Evolutionary conservation across 2,113 vertebrate genomes (phyloP).

Genomic region (Globicephala melas): DNA sequence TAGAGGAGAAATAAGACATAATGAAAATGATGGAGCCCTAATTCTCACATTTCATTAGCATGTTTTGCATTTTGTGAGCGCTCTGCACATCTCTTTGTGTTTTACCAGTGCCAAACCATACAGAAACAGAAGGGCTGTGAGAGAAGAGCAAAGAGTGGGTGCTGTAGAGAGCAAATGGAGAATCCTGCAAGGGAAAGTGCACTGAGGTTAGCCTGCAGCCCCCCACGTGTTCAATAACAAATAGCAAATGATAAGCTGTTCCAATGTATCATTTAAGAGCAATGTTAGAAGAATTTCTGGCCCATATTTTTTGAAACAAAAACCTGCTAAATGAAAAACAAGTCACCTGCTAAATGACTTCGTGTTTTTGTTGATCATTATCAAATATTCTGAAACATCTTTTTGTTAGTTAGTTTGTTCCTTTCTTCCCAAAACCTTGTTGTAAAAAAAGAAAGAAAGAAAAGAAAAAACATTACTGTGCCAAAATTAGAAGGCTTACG

Average conservation of each 20-base stretch:
- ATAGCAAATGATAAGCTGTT: background rate
- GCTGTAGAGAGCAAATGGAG: background rate
- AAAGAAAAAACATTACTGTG: background rate
- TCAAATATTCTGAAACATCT: constrained; percentile 29
- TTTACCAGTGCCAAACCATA: background rate
- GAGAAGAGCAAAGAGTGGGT: background rate
- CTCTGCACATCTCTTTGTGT: background rate
- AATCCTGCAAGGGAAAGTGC: background rate
- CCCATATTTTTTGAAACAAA: background rate
- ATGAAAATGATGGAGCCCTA: background rate
- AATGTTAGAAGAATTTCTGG: background rate
- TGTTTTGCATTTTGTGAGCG: background rate
- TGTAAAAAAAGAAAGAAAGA: background rate
- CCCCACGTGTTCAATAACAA: background rate
- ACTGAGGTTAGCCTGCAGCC: background rate
- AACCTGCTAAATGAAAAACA: background rate
- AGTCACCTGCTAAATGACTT: background rate
- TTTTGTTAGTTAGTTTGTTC: background rate
- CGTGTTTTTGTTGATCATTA: constrained; percentile 30
- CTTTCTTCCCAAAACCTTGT: background rate
- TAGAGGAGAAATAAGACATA: background rate
- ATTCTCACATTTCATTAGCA: background rate
- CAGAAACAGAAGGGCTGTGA: background rate
- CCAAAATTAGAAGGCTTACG: background rate
- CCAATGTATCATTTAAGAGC: background rate